Evolutionary conservation across 2,113 vertebrate genomes (phyloP).

Genomic region (Phoenicopterus ruber): DNA sequence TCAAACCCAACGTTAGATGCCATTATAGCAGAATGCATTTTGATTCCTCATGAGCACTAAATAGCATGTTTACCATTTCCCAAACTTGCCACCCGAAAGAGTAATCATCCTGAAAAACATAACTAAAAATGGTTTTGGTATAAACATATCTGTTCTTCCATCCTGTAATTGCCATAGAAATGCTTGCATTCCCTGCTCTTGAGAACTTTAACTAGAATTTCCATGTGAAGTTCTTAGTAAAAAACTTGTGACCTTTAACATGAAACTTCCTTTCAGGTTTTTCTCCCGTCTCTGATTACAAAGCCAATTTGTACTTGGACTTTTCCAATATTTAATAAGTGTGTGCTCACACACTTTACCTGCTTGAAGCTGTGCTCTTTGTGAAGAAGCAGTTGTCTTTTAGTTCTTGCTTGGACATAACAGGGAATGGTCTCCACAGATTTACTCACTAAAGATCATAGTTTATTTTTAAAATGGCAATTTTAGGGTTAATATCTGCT

Average conservation of each 20-base stretch:
- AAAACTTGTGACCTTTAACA: neutral
- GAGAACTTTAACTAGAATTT: neutral
- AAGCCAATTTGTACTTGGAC: neutral
- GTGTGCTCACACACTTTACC: neutral
- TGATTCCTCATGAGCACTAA: neutral
- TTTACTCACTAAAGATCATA: neutral
- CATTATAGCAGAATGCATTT: neutral
- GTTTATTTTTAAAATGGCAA: neutral
- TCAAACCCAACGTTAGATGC: neutral
- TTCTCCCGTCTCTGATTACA: neutral
- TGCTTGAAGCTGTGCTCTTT: neutral
- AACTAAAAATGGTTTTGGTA: neutral
- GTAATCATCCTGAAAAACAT: neutral
- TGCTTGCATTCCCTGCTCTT: neutral
- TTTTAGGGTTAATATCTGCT: neutral
- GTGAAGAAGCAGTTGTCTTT: neutral
- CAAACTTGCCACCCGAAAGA: neutral
- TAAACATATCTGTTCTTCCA: neutral
- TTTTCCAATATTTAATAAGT: neutral
- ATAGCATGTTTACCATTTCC: neutral
- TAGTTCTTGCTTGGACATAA: neutral
- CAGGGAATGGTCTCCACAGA: neutral
- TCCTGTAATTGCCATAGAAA: neutral
- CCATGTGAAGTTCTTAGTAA: neutral
- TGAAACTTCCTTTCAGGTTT: neutral